Evolutionary conservation across 1,140 invertebrate genomes (phyloP).

Genomic region (Calephelis nemesis): DNA sequence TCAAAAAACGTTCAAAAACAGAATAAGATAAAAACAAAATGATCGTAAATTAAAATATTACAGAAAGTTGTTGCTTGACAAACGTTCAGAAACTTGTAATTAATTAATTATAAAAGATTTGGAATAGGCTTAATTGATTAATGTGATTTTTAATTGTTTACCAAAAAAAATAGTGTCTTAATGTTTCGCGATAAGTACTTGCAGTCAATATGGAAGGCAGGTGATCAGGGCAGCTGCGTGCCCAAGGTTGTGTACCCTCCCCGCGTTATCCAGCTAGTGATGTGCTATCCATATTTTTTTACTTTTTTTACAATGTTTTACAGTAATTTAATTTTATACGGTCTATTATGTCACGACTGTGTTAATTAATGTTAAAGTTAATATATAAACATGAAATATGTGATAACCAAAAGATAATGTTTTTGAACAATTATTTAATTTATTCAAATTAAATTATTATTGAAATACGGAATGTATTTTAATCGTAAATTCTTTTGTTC

Average conservation of each 20-base stretch:
- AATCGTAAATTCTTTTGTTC: too few species aligned
- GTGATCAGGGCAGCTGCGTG: conserved; percentile 64
- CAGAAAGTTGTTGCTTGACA: too few species aligned
- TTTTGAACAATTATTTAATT: too few species aligned
- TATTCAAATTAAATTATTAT: too few species aligned
- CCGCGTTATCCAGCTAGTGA: conserved; percentile 54
- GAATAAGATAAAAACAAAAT: too few species aligned
- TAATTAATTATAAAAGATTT: too few species aligned
- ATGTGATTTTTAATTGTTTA: conserved; percentile 3
- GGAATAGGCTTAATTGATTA: neutral
- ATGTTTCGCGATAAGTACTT: conserved; percentile 55
- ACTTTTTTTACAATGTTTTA: conserved; percentile 39
- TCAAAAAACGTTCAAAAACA: too few species aligned
- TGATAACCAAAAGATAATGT: neutral
- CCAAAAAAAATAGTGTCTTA: conserved; percentile 39
- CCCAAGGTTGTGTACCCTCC: conserved; percentile 65
- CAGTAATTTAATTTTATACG: conserved; percentile 41
- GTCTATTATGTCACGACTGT: conserved; percentile 34
- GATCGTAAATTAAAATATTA: too few species aligned
- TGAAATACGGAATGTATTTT: too few species aligned
- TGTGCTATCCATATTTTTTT: conserved; percentile 39
- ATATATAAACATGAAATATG: conserved; percentile 29
- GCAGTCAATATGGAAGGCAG: conserved; percentile 66
- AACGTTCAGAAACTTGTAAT: too few species aligned
- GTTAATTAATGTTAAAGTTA: conserved; percentile 31